phyloP scores from a whole-genome alignment of 2,888 invertebrate species.

The Ypsolopha scabrella region DNA sequence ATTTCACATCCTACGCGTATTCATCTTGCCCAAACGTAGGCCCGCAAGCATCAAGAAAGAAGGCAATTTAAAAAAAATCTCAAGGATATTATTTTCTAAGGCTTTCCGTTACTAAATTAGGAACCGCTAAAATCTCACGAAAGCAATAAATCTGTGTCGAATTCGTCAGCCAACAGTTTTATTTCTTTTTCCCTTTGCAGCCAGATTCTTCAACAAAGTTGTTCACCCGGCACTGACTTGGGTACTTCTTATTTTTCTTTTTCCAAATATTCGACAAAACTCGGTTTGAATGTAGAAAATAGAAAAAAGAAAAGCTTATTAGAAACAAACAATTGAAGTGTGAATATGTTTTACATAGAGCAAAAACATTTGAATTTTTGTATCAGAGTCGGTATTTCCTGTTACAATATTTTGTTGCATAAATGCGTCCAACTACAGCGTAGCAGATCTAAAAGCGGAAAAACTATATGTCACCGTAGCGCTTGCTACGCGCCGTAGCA shows the following conservation, averaged over 20 bases:
- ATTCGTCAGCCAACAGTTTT: constrained; percentile 52
- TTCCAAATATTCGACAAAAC: too few species aligned
- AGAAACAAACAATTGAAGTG: too few species aligned
- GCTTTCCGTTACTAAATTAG: constrained; percentile 28
- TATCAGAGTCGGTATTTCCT: too few species aligned
- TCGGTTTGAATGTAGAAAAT: too few species aligned
- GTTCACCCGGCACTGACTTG: constrained; percentile 16
- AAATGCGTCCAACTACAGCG: too few species aligned
- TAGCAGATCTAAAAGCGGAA: too few species aligned
- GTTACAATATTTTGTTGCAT: too few species aligned
- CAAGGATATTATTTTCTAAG: not conserved
- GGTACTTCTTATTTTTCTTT: constrained; percentile 2
- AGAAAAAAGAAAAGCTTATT: too few species aligned
- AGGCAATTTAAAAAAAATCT: not conserved
- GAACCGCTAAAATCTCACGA: constrained; percentile 38
- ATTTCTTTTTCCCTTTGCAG: constrained; percentile 37
- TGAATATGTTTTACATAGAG: too few species aligned
- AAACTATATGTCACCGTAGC: too few species aligned
- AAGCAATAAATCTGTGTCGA: constrained; percentile 55
- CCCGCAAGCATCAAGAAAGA: not conserved
- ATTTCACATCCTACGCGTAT: not conserved
- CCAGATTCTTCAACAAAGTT: constrained; percentile 42
- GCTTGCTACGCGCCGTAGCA: too few species aligned
- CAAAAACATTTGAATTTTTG: too few species aligned
- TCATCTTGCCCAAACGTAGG: not conserved